phyloP scores from a whole-genome alignment of 2,888 invertebrate species.

The Orchesellides sinensis region DNA sequence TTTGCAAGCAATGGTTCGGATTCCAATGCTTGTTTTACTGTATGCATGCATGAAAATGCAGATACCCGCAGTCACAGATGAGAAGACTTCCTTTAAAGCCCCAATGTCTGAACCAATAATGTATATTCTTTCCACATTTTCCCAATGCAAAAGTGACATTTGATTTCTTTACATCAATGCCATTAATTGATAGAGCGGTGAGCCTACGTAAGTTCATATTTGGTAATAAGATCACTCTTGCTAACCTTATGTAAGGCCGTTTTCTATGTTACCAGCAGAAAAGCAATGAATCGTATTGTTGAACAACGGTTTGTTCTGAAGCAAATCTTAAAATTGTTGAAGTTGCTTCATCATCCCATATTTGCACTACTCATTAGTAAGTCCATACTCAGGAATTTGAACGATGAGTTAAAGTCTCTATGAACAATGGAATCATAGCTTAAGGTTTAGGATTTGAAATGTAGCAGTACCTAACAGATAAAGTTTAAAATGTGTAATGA shows the following conservation, averaged over 20 bases:
- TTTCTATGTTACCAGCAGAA: constrained; percentile 43
- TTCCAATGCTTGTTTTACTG: too few relatives aligned
- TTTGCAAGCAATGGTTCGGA: too few relatives aligned
- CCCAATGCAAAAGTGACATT: too few relatives aligned
- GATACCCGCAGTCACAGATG: too few relatives aligned
- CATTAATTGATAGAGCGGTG: too few relatives aligned
- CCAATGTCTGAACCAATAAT: too few relatives aligned
- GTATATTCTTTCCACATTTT: too few relatives aligned
- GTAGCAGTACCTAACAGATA: not conserved
- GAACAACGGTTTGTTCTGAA: not conserved
- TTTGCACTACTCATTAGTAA: constrained; percentile 22
- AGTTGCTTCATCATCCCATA: constrained; percentile 9
- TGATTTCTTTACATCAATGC: not conserved
- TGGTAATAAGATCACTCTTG: too few relatives aligned
- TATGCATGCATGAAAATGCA: too few relatives aligned
- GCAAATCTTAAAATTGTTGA: not conserved
- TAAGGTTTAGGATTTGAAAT: constrained; percentile 11
- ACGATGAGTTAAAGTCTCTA: constrained; percentile 19
- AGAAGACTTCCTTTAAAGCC: too few relatives aligned
- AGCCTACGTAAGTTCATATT: too few relatives aligned
- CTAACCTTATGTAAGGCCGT: too few relatives aligned
- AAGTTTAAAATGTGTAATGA: constrained; percentile 4
- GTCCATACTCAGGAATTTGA: constrained; percentile 18
- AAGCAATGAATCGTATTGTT: not conserved
- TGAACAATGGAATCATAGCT: constrained; percentile 22